These are phyloP conservation scores for Lampris incognitus DNA, from an alignment of 2,113 vertebrate genomes.

Conservation along the genomic window DNA sequence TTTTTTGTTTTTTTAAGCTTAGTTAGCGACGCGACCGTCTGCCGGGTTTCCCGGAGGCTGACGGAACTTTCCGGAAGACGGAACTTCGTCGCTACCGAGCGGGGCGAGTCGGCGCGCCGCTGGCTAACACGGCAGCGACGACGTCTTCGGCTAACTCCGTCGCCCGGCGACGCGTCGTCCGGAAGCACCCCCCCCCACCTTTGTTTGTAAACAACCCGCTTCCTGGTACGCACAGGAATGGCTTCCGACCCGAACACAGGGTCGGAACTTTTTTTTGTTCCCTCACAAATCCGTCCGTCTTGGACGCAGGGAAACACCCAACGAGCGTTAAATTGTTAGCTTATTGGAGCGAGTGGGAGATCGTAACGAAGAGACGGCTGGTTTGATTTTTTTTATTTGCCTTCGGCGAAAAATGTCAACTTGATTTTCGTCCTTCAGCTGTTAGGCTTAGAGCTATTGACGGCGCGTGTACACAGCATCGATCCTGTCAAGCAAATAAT, in stretches of 20 bases:
- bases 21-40: too few species aligned
- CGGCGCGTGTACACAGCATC: slow-evolving; percentile 12
- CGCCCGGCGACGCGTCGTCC: not conserved
- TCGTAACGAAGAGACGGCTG: not conserved
- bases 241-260: slow-evolving; percentile 61
- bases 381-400: slow-evolving; percentile 6
- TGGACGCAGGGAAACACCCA: too few species aligned
- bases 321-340: not conserved
- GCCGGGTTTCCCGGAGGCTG: too few species aligned
- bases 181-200: not conserved
- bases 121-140: not conserved
- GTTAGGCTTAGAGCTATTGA: slow-evolving; percentile 15
- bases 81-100: too few species aligned
- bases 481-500: slow-evolving; percentile 45
- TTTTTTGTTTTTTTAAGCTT: too few species aligned
- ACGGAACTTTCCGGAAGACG: too few species aligned
- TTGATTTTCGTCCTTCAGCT: slow-evolving; percentile 20
- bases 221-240: slow-evolving; percentile 53
- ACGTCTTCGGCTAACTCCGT: not conserved
- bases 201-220: slow-evolving; percentile 72
- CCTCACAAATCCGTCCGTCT: not conserved
- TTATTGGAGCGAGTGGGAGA: not conserved
- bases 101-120: too few species aligned
- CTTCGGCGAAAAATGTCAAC: not conserved
- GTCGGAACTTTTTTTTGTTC: slow-evolving; percentile 36